Percentiles rank a stretch among this genome's conserved stretches.
phyloP scores from a whole-genome alignment of 2,888 invertebrate species.

The Xanthorhoe spadicearia region DNA sequence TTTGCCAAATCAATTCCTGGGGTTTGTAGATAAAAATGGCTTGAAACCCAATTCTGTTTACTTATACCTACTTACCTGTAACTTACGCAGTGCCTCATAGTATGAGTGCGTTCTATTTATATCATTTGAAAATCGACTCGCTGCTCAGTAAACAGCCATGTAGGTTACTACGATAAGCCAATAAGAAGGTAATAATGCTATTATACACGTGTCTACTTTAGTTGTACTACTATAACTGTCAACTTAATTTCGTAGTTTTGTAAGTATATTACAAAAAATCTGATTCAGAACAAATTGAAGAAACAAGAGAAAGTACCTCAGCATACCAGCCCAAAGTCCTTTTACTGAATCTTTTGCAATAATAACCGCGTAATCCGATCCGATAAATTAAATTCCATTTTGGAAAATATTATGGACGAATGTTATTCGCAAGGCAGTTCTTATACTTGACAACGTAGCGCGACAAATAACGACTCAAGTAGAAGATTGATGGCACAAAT shows the following conservation, averaged over 20 bases:
- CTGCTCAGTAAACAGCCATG: constrained; percentile 30
- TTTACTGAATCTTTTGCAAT: background rate
- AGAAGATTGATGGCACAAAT: constrained; percentile 19
- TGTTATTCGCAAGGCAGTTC: background rate
- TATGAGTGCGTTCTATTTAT: constrained; percentile 7
- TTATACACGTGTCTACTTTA: constrained; percentile 9
- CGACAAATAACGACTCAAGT: background rate
- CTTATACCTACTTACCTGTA: background rate
- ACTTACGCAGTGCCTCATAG: background rate
- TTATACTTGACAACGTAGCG: background rate
- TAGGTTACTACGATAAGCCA: constrained; percentile 29
- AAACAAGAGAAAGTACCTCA: background rate
- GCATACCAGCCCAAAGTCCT: background rate
- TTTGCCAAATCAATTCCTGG: background rate
- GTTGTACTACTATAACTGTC: background rate
- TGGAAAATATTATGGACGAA: background rate
- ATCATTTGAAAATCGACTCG: constrained; percentile 30
- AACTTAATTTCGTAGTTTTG: background rate
- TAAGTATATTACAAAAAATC: background rate
- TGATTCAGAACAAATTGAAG: background rate
- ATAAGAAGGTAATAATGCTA: constrained; percentile 42
- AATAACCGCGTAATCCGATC: background rate
- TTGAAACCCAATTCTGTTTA: background rate
- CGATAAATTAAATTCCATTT: background rate
- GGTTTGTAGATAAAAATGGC: background rate